Evolutionary conservation across 2,113 vertebrate genomes (phyloP), one percentile per base, ranked within the genome.

Genomic region (Saccopteryx bilineata): DNA sequence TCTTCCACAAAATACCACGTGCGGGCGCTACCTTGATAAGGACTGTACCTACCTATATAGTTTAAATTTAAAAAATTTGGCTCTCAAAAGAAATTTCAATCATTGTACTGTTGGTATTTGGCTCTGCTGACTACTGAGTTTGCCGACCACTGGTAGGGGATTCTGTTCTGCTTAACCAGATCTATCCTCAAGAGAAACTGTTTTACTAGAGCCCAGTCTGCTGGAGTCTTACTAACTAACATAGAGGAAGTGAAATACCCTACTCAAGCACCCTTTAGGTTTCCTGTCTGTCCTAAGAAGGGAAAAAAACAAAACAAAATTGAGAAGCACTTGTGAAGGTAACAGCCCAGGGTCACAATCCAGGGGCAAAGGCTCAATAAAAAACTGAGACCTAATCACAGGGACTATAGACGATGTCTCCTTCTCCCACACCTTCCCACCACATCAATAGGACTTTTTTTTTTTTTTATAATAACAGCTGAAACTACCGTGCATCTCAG

Each of bases 101-200:
- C 39, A 39, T 39, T 39, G 39, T 39, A 39, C 39, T 39, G 39
- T 39, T 39, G 39, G 39, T 39, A 39, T 39, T 39, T 39, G 39
- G 39, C 39, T 39, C 39, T 39, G 39, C 3, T 39, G 39, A 39
- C 39, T 39, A 39, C 2, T 39, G 39, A 39, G 39, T 39, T 39
- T 39, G 39, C 39, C 39, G 2, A 39, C 39, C 39, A 39, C 39
- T 39, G 39, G 39, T 39, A 63, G 12, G 54, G 50, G 33, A 61
- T 71, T 82, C 23, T 91, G 19, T 74, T 83, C 56, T 71, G 68
- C 26, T 83, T 65, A 71, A 88, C 46, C 93, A 82, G 61, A 21
- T 5, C 31, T 78, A 33, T 17, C 14, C 10, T 76, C 50, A 60
- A 78, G 68, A 95, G 76, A 96, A 95, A 65, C 63, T 21, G 50